phyloP scores from a whole-genome alignment of 1,140 invertebrate species.

The Mya arenaria region DNA sequence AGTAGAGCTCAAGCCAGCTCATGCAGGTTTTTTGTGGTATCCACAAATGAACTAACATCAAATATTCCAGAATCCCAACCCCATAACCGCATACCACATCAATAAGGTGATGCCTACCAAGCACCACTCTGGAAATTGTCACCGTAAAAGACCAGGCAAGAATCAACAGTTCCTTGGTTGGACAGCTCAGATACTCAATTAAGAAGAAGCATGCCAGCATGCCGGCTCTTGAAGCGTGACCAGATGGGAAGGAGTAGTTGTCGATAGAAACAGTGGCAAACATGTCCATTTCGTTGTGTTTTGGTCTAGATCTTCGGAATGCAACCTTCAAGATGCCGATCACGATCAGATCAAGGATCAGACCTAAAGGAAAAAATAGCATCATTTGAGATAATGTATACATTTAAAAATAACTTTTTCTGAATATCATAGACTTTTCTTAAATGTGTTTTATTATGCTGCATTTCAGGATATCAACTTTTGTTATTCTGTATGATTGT shows the following conservation, averaged over 20 bases:
- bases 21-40: slow-evolving; percentile 64
- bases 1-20: slow-evolving; percentile 68
- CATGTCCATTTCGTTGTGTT: slow-evolving; percentile 85
- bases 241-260: slow-evolving; percentile 97
- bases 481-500: no score
- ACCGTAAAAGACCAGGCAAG: slow-evolving; percentile 89
- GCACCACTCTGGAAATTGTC: slow-evolving; percentile 89
- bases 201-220: slow-evolving; percentile 86
- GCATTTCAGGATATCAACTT: no score
- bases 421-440: no score
- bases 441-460: no score
- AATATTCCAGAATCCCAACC: slow-evolving; percentile 89
- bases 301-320: slow-evolving; percentile 89
- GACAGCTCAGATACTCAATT: slow-evolving; percentile 57
- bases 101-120: slow-evolving; percentile 92
- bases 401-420: no score
- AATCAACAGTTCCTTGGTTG: slow-evolving; percentile 80
- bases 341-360: slow-evolving; percentile 92
- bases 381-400: no score
- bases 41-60: slow-evolving; percentile 83
- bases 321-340: slow-evolving; percentile 91
- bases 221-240: slow-evolving; percentile 94
- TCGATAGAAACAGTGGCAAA: slow-evolving; percentile 87
- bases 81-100: slow-evolving; percentile 90
- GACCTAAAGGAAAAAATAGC: no score